A percentile compares a stretch with the other conserved stretches of the same genome.
Conservation (phyloP, 1,140 invertebrate species). For the Bilobella aurantiaca region DNA sequence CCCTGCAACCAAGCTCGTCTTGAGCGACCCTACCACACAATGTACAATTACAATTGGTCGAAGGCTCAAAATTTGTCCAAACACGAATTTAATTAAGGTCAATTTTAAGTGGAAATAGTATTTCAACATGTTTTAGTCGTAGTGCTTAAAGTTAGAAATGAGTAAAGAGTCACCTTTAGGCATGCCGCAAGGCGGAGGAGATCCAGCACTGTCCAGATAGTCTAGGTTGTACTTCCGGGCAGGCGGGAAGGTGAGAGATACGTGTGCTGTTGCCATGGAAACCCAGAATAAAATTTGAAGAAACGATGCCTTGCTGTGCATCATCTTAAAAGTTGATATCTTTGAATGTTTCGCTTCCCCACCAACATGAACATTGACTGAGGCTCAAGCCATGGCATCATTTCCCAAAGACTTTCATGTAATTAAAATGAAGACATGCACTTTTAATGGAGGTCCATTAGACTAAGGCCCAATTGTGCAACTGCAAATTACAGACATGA, state of each 20-base stretch:
- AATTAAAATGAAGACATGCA: no score
- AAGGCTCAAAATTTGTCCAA: background rate
- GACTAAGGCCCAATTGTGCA: no score
- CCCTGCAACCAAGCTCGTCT: slow-evolving; percentile 64
- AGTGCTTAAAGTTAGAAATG: no score
- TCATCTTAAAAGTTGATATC: no score
- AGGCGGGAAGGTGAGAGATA: slow-evolving; percentile 70
- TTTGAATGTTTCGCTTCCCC: no score
- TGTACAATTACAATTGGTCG: background rate
- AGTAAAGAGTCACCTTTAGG: slow-evolving; percentile 91
- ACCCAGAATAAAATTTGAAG: background rate
- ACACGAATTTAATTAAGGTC: background rate
- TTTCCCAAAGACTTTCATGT: no score
- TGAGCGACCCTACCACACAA: background rate
- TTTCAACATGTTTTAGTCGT: background rate
- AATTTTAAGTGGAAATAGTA: background rate
- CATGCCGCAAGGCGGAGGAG: slow-evolving; percentile 85
- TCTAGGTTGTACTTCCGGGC: slow-evolving; percentile 78
- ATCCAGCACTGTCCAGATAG: slow-evolving; percentile 82
- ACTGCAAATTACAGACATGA: no score
- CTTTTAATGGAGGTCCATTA: no score
- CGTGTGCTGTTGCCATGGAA: slow-evolving; percentile 45
- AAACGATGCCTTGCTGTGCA: background rate
- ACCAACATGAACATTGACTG: no score
- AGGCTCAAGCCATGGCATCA: no score